Base-by-base conservation (phyloP, 2,888 invertebrate genomes). In the Catotricha subobsoleta region DNA sequence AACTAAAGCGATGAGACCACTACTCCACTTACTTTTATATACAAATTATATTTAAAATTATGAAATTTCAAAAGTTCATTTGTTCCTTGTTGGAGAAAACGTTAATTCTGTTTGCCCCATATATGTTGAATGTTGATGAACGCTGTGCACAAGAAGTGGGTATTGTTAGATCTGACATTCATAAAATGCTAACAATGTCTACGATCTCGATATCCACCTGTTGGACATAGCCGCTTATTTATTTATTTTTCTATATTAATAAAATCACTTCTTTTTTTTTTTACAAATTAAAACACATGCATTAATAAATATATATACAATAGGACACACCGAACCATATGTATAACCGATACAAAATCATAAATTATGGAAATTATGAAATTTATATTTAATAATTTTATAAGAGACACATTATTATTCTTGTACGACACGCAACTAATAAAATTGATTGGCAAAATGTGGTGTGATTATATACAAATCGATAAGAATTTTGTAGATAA, bases 1-100 rank as follows among this genome's bases (percentile, higher is more conserved):
- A 36, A 35, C 36, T 36, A 36, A 36, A 36, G 36, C 36, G 36
- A 36, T 36, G 36, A 36, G 36, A 36, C 36, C 36, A 36, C 36
- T 36, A 16, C 36, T 36, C 36, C 36, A 36, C 36, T 36, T 36
- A 23, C 23, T 36, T 25, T n/a, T 16, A 10, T 23, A 23, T 36
- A 9, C 25, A 23, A 21, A 36, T 23, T 35, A n/a, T n/a, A n/a
- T n/a, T n/a, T n/a, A n/a, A n/a, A n/a, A n/a, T n/a, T n/a, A n/a
- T n/a, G n/a, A n/a, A n/a, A n/a, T n/a, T n/a, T n/a, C n/a, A n/a
- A n/a, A n/a, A n/a, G n/a, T n/a, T n/a, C n/a, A n/a, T n/a, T n/a
- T n/a, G n/a, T n/a, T n/a, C n/a, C n/a, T n/a, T n/a, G n/a, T n/a
- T n/a, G n/a, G n/a, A n/a, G n/a, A n/a, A n/a, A n/a, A n/a, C n/a